Evolutionary conservation across 2,797 vertebrate species (phyloP).

Genomic region (Sandelia bainsii): DNA sequence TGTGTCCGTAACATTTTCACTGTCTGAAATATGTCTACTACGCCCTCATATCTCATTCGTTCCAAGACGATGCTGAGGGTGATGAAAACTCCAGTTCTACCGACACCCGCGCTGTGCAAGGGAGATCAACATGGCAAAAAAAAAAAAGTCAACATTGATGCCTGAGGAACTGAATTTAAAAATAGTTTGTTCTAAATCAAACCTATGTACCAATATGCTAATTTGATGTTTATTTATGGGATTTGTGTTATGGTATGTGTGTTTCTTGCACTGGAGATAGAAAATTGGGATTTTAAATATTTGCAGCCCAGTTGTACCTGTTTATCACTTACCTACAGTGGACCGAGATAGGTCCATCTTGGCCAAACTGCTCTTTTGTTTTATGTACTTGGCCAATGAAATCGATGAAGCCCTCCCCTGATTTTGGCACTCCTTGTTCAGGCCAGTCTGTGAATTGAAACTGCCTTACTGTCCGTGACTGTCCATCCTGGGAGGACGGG

Average conservation of each 20-base stretch:
- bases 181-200: background rate
- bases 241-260: background rate
- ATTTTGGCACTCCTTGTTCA: conserved; percentile 99
- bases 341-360: conserved; percentile 98
- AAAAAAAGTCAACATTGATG: conserved; percentile 11
- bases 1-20: conserved; percentile 99
- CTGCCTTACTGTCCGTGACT: conserved; percentile 98
- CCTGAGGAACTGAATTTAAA: conserved; percentile 15
- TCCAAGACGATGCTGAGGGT: conserved; percentile 99
- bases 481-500: conserved; percentile 89
- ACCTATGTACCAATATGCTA: background rate
- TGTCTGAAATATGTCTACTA: conserved; percentile 99
- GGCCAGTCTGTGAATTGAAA: conserved; percentile 99
- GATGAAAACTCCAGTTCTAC: conserved; percentile 99
- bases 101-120: conserved; percentile 92
- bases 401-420: conserved; percentile 99
- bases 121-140: conserved; percentile 16
- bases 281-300: background rate
- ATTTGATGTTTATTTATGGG: background rate
- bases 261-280: background rate
- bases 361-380: conserved; percentile 99
- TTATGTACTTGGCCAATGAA: conserved; percentile 99
- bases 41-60: conserved; percentile 99
- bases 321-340: conserved; percentile 93
- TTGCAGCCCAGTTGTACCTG: background rate